Percentiles rank a stretch among this genome's conserved stretches.
phyloP scores from a whole-genome alignment of 2,888 invertebrate genomes.

The Bombylius discolor region DNA sequence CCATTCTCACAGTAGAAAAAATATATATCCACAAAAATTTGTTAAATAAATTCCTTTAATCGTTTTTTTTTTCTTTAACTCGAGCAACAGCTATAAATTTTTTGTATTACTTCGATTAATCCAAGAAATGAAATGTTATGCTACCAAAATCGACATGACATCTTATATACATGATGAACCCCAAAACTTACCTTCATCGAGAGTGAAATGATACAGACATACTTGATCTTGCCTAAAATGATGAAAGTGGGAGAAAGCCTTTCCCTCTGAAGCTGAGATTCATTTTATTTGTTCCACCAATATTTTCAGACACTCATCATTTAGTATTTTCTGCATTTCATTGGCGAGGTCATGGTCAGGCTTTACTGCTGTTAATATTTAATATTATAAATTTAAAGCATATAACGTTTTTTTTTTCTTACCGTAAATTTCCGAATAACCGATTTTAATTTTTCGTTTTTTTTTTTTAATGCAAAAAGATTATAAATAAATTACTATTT shows the following conservation, averaged over 20 bases:
- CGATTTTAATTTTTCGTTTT: too few relatives aligned
- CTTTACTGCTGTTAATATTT: neutral
- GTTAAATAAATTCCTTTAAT: conserved; percentile 4
- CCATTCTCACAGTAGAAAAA: conserved; percentile 1
- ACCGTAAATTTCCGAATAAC: too few relatives aligned
- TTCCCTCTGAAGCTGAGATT: neutral
- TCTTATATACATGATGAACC: conserved; percentile 7
- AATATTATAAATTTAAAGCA: too few relatives aligned
- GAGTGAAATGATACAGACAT: conserved; percentile 4
- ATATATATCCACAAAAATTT: neutral
- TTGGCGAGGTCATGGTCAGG: conserved; percentile 10
- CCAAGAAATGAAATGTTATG: conserved; percentile 5
- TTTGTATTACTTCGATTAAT: neutral
- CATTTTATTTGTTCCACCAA: neutral
- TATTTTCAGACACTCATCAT: neutral
- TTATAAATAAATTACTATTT: too few relatives aligned
- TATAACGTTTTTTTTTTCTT: too few relatives aligned
- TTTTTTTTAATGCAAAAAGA: too few relatives aligned
- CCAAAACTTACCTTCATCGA: neutral
- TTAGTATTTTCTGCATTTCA: conserved; percentile 3
- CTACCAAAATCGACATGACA: conserved; percentile 5
- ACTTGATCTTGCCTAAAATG: neutral
- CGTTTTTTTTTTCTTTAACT: too few relatives aligned
- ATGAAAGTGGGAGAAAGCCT: conserved; percentile 7
- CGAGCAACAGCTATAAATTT: too few relatives aligned